Base-by-base conservation (phyloP, 2,113 vertebrate genomes). In the Apistogramma diplotaenia region DNA sequence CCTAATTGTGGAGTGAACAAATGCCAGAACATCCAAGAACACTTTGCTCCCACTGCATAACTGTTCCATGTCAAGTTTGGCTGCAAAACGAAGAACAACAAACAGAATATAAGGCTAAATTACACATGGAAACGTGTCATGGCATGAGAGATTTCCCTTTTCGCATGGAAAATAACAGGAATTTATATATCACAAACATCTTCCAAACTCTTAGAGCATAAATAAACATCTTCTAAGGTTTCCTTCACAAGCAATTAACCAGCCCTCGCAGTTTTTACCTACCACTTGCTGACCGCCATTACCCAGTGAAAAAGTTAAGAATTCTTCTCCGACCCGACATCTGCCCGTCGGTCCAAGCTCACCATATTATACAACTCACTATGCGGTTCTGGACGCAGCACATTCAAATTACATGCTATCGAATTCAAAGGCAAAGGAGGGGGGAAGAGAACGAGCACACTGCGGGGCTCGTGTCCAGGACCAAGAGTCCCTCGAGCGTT, bases 351-450 rank as follows among this genome's bases (percentile, higher is more conserved):
- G 51, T 86, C 85, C 85, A 89, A 86, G 79, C 83, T 85, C 78
- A 85, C 90, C 82, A 87, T 78, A 84, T 93, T 93, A 94, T 89
- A 91, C 85, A 93, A 92, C 82, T 83, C 78, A 81, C 81, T 83
- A 67, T 91, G 91, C 37, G 91, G 93, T 94, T 95, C 92, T 94
- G 90, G 90, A 92, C 78, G 70, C 78, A 85, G 87, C 43, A 43
- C 90, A 86, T 92, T 93, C 87, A 94, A 95, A 94, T 93, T 91
- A 92, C 85, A 94, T 87, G 89, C 88, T 94, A 94, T 94, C 87
- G 9, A 79, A 93, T 94, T 93, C 90, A 93, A 93, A 91, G 55
- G 43, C 65, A n/a, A 77, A 74, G 70, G 56, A 9, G 82, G 78
- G 71, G 71, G 59, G 70, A 7, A 79, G 43, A 16, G 74, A 82